These are phyloP conservation scores for Pecten maximus DNA, from an alignment of 2,888 invertebrate species.

Conservation along the genomic window DNA sequence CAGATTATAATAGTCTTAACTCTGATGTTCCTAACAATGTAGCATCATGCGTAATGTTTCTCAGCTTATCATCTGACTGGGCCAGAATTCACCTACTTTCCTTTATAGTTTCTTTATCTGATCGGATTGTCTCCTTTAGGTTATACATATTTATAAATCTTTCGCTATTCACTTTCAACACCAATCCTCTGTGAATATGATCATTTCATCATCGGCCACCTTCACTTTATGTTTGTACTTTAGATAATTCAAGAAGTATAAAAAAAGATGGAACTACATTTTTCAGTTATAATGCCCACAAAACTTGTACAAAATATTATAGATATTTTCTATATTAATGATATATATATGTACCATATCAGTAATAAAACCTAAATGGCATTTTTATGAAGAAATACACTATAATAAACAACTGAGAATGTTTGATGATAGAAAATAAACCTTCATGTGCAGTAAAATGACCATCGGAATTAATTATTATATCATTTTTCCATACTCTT, in stretches of 20 bases:
- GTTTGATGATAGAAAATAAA: conserved; percentile 20
- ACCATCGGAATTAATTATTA: background rate
- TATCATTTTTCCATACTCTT: background rate
- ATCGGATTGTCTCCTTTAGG: background rate
- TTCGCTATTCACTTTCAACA: background rate
- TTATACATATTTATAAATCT: background rate
- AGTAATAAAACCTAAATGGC: background rate
- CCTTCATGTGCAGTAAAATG: background rate
- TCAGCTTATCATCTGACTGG: background rate
- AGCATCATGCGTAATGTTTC: background rate
- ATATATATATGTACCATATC: background rate
- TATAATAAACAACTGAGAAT: background rate
- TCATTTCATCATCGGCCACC: background rate
- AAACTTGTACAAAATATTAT: background rate
- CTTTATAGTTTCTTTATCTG: conserved; percentile 1
- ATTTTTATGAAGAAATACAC: background rate
- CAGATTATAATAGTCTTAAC: conserved; percentile 16
- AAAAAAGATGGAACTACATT: too few species aligned
- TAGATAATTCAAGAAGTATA: background rate
- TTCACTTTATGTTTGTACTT: background rate
- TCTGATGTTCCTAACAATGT: background rate
- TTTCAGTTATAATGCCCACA: too few species aligned
- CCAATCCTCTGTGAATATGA: background rate
- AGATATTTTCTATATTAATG: background rate
- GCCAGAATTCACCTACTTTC: background rate